phyloP scores from a whole-genome alignment of 2,888 invertebrate genomes.

The Conistra vaccinii region DNA sequence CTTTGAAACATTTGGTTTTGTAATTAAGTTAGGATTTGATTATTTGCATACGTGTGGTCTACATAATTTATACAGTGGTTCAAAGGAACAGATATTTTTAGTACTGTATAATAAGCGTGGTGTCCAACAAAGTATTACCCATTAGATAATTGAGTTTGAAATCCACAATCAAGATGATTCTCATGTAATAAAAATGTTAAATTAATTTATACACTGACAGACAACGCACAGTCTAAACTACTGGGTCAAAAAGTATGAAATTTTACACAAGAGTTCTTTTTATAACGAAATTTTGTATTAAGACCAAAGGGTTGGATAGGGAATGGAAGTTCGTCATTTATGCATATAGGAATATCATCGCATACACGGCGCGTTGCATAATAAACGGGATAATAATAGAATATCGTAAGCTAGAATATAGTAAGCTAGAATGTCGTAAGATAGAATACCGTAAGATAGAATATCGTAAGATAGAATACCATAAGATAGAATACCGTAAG shows the following conservation, averaged over 20 bases:
- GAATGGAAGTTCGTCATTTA: background rate
- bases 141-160: background rate
- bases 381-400: background rate
- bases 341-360: background rate
- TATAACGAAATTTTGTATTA: background rate
- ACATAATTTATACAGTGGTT: slow-evolving; percentile 46
- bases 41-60: slow-evolving; percentile 63
- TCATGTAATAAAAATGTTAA: background rate
- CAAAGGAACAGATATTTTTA: slow-evolving; percentile 49
- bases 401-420: too few species aligned
- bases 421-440: too few species aligned
- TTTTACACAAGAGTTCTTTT: background rate
- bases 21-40: slow-evolving; percentile 70
- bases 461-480: too few species aligned
- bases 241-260: too few species aligned
- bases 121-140: background rate
- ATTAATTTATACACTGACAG: background rate
- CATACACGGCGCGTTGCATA: background rate
- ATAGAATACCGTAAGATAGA: too few species aligned
- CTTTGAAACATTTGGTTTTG: slow-evolving; percentile 70
- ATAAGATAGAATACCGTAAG: too few species aligned
- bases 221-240: background rate
- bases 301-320: background rate
- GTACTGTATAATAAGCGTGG: slow-evolving; percentile 6
- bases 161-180: background rate